phyloP scores from a whole-genome alignment of 2,797 vertebrate genomes.

The Phoebastria nigripes region DNA sequence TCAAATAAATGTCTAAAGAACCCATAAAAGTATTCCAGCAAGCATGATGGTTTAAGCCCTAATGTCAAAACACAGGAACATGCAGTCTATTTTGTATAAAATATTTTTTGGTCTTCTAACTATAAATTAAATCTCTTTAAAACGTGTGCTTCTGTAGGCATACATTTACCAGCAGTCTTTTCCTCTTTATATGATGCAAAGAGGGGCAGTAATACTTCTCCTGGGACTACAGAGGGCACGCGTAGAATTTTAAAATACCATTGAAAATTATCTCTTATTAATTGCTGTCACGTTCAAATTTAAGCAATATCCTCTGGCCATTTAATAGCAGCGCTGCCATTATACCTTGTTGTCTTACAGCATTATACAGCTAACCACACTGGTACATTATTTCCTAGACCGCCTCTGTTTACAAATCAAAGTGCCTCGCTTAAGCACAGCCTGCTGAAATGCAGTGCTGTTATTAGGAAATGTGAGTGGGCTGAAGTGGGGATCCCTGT shows the following conservation, averaged over 20 bases:
- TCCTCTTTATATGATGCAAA: constrained; percentile 1
- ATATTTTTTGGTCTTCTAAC: constrained; percentile 42
- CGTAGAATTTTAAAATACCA: background rate
- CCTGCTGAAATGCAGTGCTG: constrained; percentile 68
- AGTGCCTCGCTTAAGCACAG: constrained; percentile 56
- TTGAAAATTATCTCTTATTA: constrained; percentile 37
- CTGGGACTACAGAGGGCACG: background rate
- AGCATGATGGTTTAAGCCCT: constrained; percentile 65
- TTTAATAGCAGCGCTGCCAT: background rate
- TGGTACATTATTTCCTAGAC: constrained; percentile 44
- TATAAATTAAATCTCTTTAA: constrained; percentile 68
- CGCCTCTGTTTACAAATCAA: constrained; percentile 73
- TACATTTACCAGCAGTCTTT: constrained; percentile 16
- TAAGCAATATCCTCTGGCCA: background rate
- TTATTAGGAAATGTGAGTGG: constrained; percentile 81
- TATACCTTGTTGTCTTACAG: background rate
- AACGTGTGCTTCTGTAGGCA: constrained; percentile 42
- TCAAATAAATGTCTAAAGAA: constrained; percentile 72
- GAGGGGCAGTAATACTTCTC: constrained; percentile 27
- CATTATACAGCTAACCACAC: background rate
- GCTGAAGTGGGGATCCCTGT: constrained; percentile 76
- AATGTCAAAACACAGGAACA: constrained; percentile 70
- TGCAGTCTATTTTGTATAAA: constrained; percentile 58
- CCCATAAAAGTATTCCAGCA: constrained; percentile 68
- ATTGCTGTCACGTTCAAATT: background rate